Base-by-base conservation (phyloP, 2,888 invertebrate genomes). In the Lepidocyrtinus sp. region DNA sequence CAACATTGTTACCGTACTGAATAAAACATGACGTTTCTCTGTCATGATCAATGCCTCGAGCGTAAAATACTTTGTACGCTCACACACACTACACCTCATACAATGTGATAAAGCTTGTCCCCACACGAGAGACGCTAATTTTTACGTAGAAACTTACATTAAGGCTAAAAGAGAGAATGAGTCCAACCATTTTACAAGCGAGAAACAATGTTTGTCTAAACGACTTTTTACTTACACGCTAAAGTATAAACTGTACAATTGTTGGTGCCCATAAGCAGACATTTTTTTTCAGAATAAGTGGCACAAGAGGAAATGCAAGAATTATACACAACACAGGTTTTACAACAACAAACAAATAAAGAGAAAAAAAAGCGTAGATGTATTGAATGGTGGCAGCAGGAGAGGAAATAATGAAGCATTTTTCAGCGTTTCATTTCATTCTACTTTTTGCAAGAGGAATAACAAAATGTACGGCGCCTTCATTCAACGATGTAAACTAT, bases 251-350 rank as follows among this genome's bases (percentile, higher is more conserved):
- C 12, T 36, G 36, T 36, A 36, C n/a, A 36, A 36, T 36, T 36
- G 36, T 36, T 7, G 12, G 5, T 5, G 12, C 5, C 36, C 5
- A 5, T 36, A 12, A 36, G 36, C 36, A 7, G 36, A 5, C 12
- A 12, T 36, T 7, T 36, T 36, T 5, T 36, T 36, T 5, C 36
- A 50, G 50, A 74, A 74, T 12, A 74, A 79, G 79, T 79, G 61
- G 79, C 74, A 74, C 79, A 79, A 79, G 74, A 79, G 79, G 79
- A 79, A 79, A 79, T 79, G 74, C 79, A 79, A 79, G 70, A 69
- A 68, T 67, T 64, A 63, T 50, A n/a, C 50, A 50, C 50, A 50
- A 77, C 71, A 24, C 67, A 71, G 69, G 19, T 69, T 68, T 75
- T 72, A 63, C 65, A 73, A 65, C 55, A 65, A 63, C 63, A 63